Base-by-base conservation (phyloP, 2,888 invertebrate genomes). In the Microctonus brassicae region DNA sequence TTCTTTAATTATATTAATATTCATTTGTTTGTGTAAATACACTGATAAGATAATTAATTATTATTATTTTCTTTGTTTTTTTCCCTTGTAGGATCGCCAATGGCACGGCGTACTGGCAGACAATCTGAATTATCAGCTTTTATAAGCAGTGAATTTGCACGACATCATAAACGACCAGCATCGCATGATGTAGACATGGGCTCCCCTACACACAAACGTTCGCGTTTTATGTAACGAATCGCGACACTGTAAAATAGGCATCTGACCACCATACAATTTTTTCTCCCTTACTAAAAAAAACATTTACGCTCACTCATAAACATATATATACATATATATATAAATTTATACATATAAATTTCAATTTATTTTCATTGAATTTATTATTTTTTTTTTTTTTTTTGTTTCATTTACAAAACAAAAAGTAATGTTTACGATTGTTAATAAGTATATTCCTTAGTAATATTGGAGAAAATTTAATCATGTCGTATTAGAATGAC, bases 101-200 rank as follows among this genome's bases (percentile, higher is more conserved):
- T 89, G 77, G 87, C 89, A 68, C 87, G 91, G 77, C 88, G 89
- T 79, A 87, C 89, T 77, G 86, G 87, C 75, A 81, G 88, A 73
- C 87, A 87, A 81, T 81, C 90, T 60, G 93, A 94, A 83, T 88
- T 94, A 77, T 93, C 93, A 87, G 91, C 93, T 81, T 94, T 94
- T 87, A 93, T 93, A 83, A 90, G 91, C 77, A 91, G 91, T 80
- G 94, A 94, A 88, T 93, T 93, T 84, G 92, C 93, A 73, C 91
- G 94, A 73, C 93, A 94, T 85, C 91, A 92, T 86, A 93, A 93
- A 88, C 89, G 93, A 78, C 91, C 93, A 53, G 91, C 92, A 70
- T 91, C 92, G 80, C 91, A 92, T 74, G 93, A 94, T 86, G 93
- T 93, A 78, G 92, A 91, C 84, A 94, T 94, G 93, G 94, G 93